A percentile compares a stretch with the other conserved stretches of the same genome.
Conservation (phyloP, 2,113 vertebrate genomes). For the Tragelaphus strepsiceros region DNA sequence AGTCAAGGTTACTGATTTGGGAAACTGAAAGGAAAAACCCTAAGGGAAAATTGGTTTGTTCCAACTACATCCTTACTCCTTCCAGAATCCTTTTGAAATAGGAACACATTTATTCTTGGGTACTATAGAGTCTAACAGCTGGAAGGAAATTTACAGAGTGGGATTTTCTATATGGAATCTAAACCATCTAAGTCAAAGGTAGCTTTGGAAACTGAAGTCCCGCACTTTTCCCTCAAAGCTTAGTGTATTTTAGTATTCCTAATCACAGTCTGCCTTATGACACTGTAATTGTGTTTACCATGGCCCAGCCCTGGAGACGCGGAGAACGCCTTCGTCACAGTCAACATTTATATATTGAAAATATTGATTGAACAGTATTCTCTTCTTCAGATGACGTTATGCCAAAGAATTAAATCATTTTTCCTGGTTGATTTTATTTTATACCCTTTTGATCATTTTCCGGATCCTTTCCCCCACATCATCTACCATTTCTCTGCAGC, state of each 20-base stretch:
- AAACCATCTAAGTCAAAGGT: not conserved
- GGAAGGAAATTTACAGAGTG: not conserved
- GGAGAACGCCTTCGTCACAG: not conserved
- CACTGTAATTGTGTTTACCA: not conserved
- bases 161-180: not conserved
- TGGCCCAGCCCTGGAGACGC: not conserved
- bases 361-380: not conserved
- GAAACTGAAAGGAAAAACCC: not conserved
- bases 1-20: not conserved
- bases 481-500: not conserved
- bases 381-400: not conserved
- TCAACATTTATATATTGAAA: not conserved
- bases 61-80: not conserved
- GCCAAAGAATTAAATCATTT: not conserved
- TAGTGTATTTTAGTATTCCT: not conserved
- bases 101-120: not conserved
- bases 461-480: not conserved
- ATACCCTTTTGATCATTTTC: not conserved
- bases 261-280: not conserved
- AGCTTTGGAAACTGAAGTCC: not conserved
- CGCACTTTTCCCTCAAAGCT: not conserved
- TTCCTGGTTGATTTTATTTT: not conserved
- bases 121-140: not conserved
- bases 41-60: not conserved
- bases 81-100: not conserved